Percentiles rank a stretch among this genome's conserved stretches.
These are phyloP conservation scores for Rhopalosiphum nymphaeae DNA, from an alignment of 2,888 invertebrate genomes.

Conservation along the genomic window DNA sequence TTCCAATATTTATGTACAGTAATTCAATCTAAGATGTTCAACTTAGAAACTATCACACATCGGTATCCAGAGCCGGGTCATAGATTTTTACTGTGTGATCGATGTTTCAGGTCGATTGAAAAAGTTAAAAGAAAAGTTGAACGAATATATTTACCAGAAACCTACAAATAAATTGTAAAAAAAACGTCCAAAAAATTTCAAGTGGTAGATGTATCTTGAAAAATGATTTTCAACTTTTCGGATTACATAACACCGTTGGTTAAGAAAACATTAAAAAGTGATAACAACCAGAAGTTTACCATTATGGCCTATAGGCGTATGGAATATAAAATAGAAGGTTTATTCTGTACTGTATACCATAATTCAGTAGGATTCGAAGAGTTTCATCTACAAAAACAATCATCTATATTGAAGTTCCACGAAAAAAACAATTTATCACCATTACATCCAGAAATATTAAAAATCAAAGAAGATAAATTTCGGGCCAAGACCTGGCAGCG, in stretches of 20 bases:
- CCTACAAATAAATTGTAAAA: constrained; percentile 6
- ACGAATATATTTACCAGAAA: not conserved
- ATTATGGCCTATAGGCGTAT: constrained; percentile 1
- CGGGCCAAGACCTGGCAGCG: not conserved
- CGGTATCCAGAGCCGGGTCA: no score
- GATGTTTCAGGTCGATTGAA: not conserved
- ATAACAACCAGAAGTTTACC: not conserved
- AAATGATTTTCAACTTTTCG: constrained; percentile 15
- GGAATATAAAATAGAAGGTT: not conserved
- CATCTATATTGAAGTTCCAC: constrained; percentile 20
- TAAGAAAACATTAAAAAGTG: not conserved
- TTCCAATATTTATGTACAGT: not conserved
- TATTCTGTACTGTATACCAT: not conserved
- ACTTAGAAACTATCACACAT: not conserved
- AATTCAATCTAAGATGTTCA: not conserved
- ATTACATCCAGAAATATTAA: not conserved
- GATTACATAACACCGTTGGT: not conserved
- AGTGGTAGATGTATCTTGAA: not conserved
- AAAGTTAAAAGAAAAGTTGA: constrained; percentile 10
- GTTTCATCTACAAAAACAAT: constrained; percentile 17
- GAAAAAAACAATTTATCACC: not conserved
- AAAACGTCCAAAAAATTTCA: constrained; percentile 8
- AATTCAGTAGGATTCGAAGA: constrained; percentile 12
- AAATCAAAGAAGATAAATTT: constrained; percentile 14
- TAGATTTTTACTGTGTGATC: not conserved